Base-by-base conservation (phyloP, 2,888 invertebrate species). In the Lampropteryx suffumata region DNA sequence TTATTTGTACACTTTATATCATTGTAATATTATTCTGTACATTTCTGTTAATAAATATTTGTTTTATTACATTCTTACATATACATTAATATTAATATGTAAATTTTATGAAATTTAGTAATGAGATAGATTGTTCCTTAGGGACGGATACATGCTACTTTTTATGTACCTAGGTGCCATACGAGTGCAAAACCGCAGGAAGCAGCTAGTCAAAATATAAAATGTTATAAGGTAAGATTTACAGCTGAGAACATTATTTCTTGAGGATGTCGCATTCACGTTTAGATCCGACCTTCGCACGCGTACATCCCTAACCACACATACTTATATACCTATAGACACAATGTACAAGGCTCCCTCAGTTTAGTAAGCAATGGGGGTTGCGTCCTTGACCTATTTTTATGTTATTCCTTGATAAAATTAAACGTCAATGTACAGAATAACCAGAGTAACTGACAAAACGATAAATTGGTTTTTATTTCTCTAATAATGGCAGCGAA, bases 321-420 rank as follows among this genome's bases (percentile, higher is more conserved):
- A 37, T 35, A 48, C n/a, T n/a, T n/a, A n/a, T 3, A 4, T 17
- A 17, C 11, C 28, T 34, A 50, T 37, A 41, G 34, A 9, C 9
- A 40, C 43, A 45, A 39, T 33, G 35, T 47, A 55, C 47, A 42
- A 55, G 57, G 41, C 47, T 53, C 53, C 55, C 57, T 60, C 60
- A 42, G 51, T 51, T 58, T 55, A 59, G 49, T 56, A 55, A 50
- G 56, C 53, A 36, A 59, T 60, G 58, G 60, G 46, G 62, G 57
- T 48, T 48, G 30, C 46, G 59, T 24, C 62, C 62, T 61, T 62
- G 62, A 59, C 62, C 61, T 55, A 56, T 61, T 62, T 62, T 61
- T 55, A 54, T 56, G 49, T 49, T 57, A 46, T 54, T 59, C 57
- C 55, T 62, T 58, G 53, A 50, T 54, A 54, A 57, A 59, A 62